Base-by-base conservation (phyloP, 2,113 vertebrate genomes). In the Alethe castanea region DNA sequence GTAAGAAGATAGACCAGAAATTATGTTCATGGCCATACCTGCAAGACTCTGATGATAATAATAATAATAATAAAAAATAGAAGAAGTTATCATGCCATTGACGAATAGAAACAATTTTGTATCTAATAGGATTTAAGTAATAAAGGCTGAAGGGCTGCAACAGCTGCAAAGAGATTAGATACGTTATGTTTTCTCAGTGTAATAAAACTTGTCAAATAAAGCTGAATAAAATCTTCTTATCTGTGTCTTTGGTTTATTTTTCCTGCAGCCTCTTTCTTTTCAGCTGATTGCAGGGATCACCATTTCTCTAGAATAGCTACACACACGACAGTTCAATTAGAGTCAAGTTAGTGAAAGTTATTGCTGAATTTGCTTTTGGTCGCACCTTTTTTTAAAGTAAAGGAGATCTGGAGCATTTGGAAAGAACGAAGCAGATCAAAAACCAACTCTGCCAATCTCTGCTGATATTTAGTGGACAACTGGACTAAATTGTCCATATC, bases 201-300 rank as follows among this genome's bases (percentile, higher is more conserved):
- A 97, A 97, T 97, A 97, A 97, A 97, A 96, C 88, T 96, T 97
- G 90, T 97, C 95, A 97, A 97, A 97, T 96, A 96, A 90, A 97
- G 88, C 91, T 94, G 79, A 97, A 97, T 95, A 97, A 97, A 96
- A 97, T 96, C 86, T 96, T 91, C 95, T 97, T 97, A 97, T 95
- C 91, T 92, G 67, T 92, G 76, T 91, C 73, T 88, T 90, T 86
- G 85, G 69, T 65, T 96, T 97, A 96, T 97, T 96, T 97, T 95
- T 96, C 91, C 94, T 92, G 81, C 85, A 97, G 92, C 84, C 79
- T 94, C 94, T 96, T 96, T 90, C 91, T 83, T 93, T 95, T 86
- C 81, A 91, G 71, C 65, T 93, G 82, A 85, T 94, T 95, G 93
- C 19, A 13, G 91, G 83, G 94, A 97, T 94, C 89, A 81, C 53